phyloP scores from a whole-genome alignment of 2,888 invertebrate genomes.

The Darwinula stevensoni region DNA sequence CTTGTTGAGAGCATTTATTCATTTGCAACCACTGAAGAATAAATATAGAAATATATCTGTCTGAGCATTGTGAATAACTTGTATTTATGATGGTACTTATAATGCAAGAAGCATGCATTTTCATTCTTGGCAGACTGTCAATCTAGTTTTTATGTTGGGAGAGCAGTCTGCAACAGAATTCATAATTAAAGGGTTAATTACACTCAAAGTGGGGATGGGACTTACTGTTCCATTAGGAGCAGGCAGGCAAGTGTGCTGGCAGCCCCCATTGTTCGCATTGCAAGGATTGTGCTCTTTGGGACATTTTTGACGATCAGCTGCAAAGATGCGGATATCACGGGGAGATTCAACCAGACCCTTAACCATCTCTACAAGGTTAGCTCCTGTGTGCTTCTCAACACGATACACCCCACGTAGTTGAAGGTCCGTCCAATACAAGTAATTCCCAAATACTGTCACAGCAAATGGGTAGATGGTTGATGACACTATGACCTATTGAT shows the following conservation, averaged over 20 bases:
- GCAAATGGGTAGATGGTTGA: constrained; percentile 89
- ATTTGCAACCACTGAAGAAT: no score
- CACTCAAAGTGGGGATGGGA: not conserved
- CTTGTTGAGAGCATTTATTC: no score
- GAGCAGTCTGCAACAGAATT: no score
- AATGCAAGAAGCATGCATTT: no score
- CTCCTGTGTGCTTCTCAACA: constrained; percentile 88
- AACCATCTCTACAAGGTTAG: constrained; percentile 74
- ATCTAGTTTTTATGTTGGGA: no score
- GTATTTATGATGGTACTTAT: no score
- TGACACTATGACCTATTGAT: constrained; percentile 31
- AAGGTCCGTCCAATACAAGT: constrained; percentile 88
- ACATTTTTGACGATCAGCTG: constrained; percentile 45
- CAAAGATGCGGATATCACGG: constrained; percentile 65
- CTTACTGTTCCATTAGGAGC: constrained; percentile 37
- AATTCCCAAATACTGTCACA: constrained; percentile 58
- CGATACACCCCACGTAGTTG: constrained; percentile 76
- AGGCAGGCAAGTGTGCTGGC: constrained; percentile 75
- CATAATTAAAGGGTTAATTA: no score
- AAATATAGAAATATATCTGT: no score
- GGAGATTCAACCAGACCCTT: constrained; percentile 75
- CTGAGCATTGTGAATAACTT: no score
- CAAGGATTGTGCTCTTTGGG: constrained; percentile 53
- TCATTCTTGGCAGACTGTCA: no score
- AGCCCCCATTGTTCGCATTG: constrained; percentile 60